Conservation (phyloP, 2,888 invertebrate genomes). For the Cheilosia urbana region DNA sequence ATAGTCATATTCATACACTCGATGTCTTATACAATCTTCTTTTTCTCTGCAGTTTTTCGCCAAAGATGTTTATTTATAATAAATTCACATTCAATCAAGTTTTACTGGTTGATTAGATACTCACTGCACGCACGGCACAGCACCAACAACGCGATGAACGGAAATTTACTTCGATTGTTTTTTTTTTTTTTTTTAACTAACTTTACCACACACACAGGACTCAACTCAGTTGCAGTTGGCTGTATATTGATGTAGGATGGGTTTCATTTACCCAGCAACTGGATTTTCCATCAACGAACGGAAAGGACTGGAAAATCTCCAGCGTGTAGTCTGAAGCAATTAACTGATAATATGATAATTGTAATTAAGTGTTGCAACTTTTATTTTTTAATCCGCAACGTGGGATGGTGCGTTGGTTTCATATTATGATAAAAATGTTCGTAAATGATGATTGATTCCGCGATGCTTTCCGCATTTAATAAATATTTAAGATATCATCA, state of each 20-base stretch:
- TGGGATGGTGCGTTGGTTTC: neutral
- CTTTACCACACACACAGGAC: conserved; percentile 45
- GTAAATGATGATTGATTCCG: conserved; percentile 57
- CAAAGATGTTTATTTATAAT: conserved; percentile 43
- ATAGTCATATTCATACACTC: conserved; percentile 62
- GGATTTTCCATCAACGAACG: conserved; percentile 40
- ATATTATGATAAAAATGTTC: conserved; percentile 6
- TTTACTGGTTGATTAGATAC: conserved; percentile 67
- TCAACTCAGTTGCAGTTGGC: neutral
- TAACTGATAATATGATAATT: conserved; percentile 70
- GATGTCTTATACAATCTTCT: conserved; percentile 67
- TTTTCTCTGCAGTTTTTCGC: conserved; percentile 27
- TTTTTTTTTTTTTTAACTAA: too few species aligned
- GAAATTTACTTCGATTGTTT: conserved; percentile 37
- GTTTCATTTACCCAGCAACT: conserved; percentile 39
- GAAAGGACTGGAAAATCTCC: conserved; percentile 48
- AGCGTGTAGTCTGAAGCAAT: conserved; percentile 38
- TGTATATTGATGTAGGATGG: conserved; percentile 31
- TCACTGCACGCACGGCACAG: conserved; percentile 30
- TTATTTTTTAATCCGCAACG: conserved; percentile 12
- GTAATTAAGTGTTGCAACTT: conserved; percentile 59
- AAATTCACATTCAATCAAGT: conserved; percentile 70
- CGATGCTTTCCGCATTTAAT: conserved; percentile 30
- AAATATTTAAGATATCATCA: neutral
- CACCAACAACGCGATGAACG: conserved; percentile 5